Percentiles rank a stretch among this genome's conserved stretches.
Evolutionary conservation across 2,113 vertebrate genomes (phyloP).

Genomic region (Anhinga rufa): DNA sequence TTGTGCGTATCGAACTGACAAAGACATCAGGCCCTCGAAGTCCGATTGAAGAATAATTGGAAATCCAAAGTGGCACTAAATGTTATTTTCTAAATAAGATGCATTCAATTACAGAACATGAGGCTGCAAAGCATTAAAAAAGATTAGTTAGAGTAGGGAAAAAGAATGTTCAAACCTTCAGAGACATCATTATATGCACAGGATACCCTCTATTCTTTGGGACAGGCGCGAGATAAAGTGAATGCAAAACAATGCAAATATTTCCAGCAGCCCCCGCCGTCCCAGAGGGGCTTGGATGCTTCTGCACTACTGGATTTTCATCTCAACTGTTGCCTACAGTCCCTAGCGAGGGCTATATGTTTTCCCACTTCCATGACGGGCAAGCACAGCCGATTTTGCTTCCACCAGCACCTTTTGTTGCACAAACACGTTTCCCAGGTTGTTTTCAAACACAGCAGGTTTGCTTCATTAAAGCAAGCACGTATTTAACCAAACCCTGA

Average conservation of each 20-base stretch:
- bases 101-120: slow-evolving; percentile 46
- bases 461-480: neutral
- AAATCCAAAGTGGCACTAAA: slow-evolving; percentile 73
- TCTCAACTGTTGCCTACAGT: neutral
- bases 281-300: neutral
- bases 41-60: slow-evolving; percentile 74
- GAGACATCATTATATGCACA: neutral
- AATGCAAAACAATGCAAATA: neutral
- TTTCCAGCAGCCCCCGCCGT: neutral
- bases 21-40: slow-evolving; percentile 53
- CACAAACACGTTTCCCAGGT: neutral
- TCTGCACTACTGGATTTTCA: neutral
- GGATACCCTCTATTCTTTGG: neutral
- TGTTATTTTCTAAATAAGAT: slow-evolving; percentile 72
- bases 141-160: slow-evolving; percentile 31
- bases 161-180: neutral
- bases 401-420: neutral
- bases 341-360: neutral
- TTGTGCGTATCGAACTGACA: slow-evolving; percentile 58
- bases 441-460: neutral
- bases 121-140: slow-evolving; percentile 41
- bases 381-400: neutral
- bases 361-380: neutral
- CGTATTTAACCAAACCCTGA: neutral
- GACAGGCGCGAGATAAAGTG: neutral